Evolutionary conservation across 2,113 vertebrate species (phyloP), one percentile per base, ranked within the genome.

Genomic region (Rissa tridactyla): DNA sequence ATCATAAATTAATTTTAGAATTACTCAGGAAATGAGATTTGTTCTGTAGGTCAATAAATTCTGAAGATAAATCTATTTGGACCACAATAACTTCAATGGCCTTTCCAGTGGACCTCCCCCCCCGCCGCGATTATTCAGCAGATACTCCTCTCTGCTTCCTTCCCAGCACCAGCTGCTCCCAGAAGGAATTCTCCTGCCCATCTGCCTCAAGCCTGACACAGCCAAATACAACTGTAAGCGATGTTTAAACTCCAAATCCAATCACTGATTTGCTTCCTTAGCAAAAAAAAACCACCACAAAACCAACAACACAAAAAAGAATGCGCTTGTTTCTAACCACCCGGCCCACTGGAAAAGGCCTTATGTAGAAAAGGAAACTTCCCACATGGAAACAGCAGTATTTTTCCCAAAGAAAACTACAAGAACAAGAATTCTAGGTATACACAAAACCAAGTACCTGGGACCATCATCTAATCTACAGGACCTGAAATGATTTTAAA

Each of bases 161-260:
- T 95, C 62, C 70, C 66, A 84, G 89, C 58, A 91, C 40, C 86
- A 66, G 51, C 71, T 95, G 70, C 60, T 94, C 46, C 36, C 83
- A 87, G 70, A 61, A 91, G 91, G 82, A 95, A 85, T 80, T 77
- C 77, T 94, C 49, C 76, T 84, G 84, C 72, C 86, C 80, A 91
- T 86, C 77, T 92, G 84, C 81, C 46, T 82, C 71, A 40, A 88
- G 87, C 34, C 61, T 82, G 62, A 76, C 70, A 68, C 30, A 42
- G 77, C 1, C 47, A 91, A 86, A 89, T 21, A 25, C 49, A 90
- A 91, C 58, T 51, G 29, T 52, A 88, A 91, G 38, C 5, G 4
- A 42, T 19, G 26, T 55, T 85, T 82, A 68, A 82, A 86, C 16
- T 79, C n/a, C 70, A 87, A 82, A 87, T 34, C 34, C 7, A 79